These are phyloP conservation scores for Thalassophryne amazonica DNA, from an alignment of 2,797 vertebrate genomes.

Conservation along the genomic window DNA sequence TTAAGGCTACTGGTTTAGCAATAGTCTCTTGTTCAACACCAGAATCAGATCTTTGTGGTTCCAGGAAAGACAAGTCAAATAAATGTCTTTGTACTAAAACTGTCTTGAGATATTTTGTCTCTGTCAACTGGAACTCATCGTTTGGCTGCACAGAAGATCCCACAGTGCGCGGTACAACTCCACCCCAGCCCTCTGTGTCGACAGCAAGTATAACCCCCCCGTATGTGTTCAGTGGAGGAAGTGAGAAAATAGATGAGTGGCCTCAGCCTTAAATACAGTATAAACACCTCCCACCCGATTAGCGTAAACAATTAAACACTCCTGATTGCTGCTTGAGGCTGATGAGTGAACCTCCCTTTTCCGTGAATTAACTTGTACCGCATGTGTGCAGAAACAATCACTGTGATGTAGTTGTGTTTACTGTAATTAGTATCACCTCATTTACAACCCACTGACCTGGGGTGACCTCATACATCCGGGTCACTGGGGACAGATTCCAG, in stretches of 20 bases:
- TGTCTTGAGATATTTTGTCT: too few species aligned
- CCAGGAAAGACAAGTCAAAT: too few species aligned
- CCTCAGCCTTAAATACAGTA: conserved; percentile 14
- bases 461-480: conserved; percentile 65
- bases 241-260: conserved; percentile 50
- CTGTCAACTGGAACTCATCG: too few species aligned
- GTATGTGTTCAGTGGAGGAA: conserved; percentile 46
- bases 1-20: too few species aligned
- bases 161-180: too few species aligned
- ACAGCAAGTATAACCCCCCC: too few species aligned
- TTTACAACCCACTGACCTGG: conserved; percentile 71
- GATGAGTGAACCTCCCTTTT: conserved; percentile 50
- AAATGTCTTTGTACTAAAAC: too few species aligned
- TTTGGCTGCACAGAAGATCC: too few species aligned
- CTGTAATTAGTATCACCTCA: conserved; percentile 77
- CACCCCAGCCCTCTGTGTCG: too few species aligned
- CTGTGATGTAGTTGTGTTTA: conserved; percentile 58
- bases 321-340: conserved; percentile 58
- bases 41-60: too few species aligned
- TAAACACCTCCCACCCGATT: conserved; percentile 34
- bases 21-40: too few species aligned
- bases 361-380: conserved; percentile 55
- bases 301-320: conserved; percentile 60
- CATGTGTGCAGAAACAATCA: conserved; percentile 39
- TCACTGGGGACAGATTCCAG: conserved; percentile 54